Percentiles rank a stretch among this genome's conserved stretches.
These are phyloP conservation scores for Campopleginae sp. DNA, from an alignment of 2,888 invertebrate genomes.

Conservation along the genomic window DNA sequence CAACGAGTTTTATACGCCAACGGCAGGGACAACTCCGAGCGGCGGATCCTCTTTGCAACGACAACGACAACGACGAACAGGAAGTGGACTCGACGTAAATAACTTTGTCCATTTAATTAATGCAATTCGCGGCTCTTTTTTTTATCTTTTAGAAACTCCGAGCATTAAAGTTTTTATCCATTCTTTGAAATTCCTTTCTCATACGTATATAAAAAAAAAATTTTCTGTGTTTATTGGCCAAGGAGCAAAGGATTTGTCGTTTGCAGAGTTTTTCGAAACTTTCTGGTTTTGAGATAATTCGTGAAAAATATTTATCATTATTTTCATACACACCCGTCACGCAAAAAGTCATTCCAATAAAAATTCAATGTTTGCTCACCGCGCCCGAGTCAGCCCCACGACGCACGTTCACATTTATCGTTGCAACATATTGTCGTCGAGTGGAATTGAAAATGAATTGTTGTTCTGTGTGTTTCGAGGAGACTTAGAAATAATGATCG, in stretches of 20 bases:
- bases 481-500: neutral
- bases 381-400: neutral
- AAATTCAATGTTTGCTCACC: neutral
- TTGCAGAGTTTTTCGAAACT: neutral
- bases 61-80: constrained; percentile 44
- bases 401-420: neutral
- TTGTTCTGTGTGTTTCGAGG: neutral
- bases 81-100: constrained; percentile 53
- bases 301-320: neutral
- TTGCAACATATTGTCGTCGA: neutral
- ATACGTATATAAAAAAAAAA: neutral
- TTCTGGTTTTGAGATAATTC: neutral
- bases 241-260: neutral
- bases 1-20: constrained; percentile 64
- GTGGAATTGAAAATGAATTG: neutral
- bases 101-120: constrained; percentile 63
- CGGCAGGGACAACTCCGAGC: constrained; percentile 14
- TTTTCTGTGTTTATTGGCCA: neutral
- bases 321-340: neutral
- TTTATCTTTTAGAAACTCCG: neutral
- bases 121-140: constrained; percentile 64
- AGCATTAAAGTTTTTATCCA: neutral
- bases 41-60: constrained; percentile 55
- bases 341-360: neutral
- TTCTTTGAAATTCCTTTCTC: neutral